phyloP scores from a whole-genome alignment of 2,797 vertebrate genomes.

The Galagoides demidoff region DNA sequence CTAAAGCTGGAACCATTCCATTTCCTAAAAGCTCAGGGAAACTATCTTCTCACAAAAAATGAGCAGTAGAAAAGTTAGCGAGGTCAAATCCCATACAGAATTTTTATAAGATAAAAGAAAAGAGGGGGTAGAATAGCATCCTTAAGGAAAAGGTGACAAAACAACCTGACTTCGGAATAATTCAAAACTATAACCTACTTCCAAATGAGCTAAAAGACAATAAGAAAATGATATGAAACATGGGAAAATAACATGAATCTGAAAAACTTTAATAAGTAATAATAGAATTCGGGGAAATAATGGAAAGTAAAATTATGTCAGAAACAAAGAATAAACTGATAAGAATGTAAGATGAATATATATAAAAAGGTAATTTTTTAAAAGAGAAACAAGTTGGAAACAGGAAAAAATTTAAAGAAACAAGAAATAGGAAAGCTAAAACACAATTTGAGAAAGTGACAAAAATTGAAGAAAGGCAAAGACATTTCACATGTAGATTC shows the following conservation, averaged over 20 bases:
- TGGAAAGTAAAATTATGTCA: not conserved
- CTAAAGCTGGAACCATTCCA: not conserved
- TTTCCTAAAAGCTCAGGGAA: conserved; percentile 17
- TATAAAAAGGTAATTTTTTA: not conserved
- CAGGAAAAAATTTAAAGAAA: not conserved
- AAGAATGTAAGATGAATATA: not conserved
- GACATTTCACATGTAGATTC: not conserved
- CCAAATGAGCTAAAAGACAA: not conserved
- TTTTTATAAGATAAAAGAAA: not conserved
- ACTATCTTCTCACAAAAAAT: not conserved
- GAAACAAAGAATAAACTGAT: not conserved
- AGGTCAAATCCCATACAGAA: not conserved
- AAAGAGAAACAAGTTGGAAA: not conserved
- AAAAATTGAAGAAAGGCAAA: not conserved
- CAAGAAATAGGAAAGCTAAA: not conserved
- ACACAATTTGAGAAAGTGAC: conserved; percentile 4
- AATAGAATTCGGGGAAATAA: not conserved
- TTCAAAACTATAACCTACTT: not conserved
- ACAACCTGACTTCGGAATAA: not conserved
- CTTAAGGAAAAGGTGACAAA: not conserved
- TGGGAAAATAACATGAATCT: not conserved
- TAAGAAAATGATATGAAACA: not conserved
- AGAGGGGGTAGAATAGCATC: not conserved
- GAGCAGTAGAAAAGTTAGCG: not conserved
- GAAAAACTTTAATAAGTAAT: not conserved